Base-by-base conservation (phyloP, 2,888 invertebrate genomes). In the Glomeris marginata region DNA sequence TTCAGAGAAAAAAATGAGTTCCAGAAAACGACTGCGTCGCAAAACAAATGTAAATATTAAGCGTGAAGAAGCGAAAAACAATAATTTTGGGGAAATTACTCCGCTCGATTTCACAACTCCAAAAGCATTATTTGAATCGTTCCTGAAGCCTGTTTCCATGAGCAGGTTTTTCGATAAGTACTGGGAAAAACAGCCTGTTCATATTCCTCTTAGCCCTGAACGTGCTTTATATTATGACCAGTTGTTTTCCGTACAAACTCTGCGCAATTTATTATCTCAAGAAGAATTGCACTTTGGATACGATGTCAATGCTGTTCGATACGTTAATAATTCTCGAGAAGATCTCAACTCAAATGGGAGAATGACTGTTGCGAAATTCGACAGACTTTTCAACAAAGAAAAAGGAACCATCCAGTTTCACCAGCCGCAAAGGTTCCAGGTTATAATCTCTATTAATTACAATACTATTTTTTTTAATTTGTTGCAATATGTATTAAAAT, bases 331-430 rank as follows among this genome's bases (percentile, higher is more conserved):
- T 15, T 45, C 48, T 41, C 45, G 49, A 34, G 48, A 49, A 3
- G 46, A 51, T 40, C 28, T 55, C 1, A 53, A 53, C 33, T 11
- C 6, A 8, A 42, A 51, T 4, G 51, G 51, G 11, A 37, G 40
- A 21, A 18, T 51, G 36, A 50, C 55, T 8, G 34, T 41, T 13
- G 34, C 41, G 2, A 55, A 52, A 33, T 41, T 55, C n/a, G 40
- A 45, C 16, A 47, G 51, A 34, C 44, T 55, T 3, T 49, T 50
- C 21, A 40, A 47, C 15, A 44, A 50, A 20, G 50, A 54, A 13
- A 55, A 55, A 36, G 53, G 47, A 34, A 55, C 55, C n/a, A 43
- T 55, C 20, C 55, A 55, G 33, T 44, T 55, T 33, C 54, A 54
- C 42, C 55, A 55, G 45, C 55, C 55, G 5, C 55, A 55, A 21